Evolutionary conservation across 2,888 invertebrate genomes (phyloP), one percentile per base, ranked within the genome.

Genomic region (Syritta pipiens): DNA sequence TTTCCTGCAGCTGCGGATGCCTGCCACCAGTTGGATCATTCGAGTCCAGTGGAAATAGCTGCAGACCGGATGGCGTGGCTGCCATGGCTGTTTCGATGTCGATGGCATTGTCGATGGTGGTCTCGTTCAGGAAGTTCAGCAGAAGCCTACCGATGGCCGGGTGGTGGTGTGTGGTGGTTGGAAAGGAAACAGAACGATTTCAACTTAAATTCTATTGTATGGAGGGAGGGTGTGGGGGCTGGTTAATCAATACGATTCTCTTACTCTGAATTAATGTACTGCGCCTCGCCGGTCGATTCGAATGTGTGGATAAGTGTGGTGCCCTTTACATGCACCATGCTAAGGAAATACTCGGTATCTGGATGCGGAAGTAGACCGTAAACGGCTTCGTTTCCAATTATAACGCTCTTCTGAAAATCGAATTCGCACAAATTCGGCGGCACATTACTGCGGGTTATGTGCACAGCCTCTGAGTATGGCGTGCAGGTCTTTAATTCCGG

Each of bases 271-370:
- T 86, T 87, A 5, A 89, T 87, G 62, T 84, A 88, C 60, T 89
- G 89, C 2, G 89, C 88, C 82, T 89, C 89, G 9, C 89, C 89
- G 6, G 88, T 89, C 0, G 89, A 88, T 81, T 89, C 89, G 59
- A 89, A 89, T 9, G 89, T 89, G 75, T 89, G 88, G 17, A 89
- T 84, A n/a, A 89, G 81, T 6, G 88, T 87, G 9, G 87, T 86
- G n/a, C 89, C 88, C 82, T 88, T 88, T 3, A 88, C 87, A 68
- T 88, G 87, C 1, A 87, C 88, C 84, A 86, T 85, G 60, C 85
- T 86, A 1, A 89, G 81, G 48, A 87, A 88, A 79, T 88, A 88
- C 1, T 86, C 86, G 4, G 88, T 87, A 62, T 86, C 86, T 22
- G 85, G 82, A 82, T 89, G 88, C 1, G 87, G 86, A 69, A 87